Evolutionary conservation across 30 jellyfish, hydroid and myxozoan species (phyloP), one percentile per base, ranked within the genome.

Genomic region (Aurelia coerulea): DNA sequence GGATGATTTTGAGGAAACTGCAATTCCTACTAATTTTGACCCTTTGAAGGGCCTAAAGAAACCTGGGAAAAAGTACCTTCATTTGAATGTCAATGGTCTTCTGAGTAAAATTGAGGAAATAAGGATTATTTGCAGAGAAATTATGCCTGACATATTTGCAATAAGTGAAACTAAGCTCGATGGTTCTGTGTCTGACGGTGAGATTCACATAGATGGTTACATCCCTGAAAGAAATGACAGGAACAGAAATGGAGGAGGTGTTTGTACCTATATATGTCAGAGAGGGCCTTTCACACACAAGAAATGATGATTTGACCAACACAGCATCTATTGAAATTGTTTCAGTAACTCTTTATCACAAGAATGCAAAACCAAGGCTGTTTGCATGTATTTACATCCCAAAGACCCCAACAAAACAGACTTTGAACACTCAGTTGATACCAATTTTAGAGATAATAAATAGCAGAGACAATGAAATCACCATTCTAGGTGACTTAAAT

Each of bases 201-300:
- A 74, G 73, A 51, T 74, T 74, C 85, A 74, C 85, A 74, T 74
- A n/a, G 85, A 74, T 74, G 85, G 85, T 74, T 74, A 74, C 85
- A 74, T 53, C 73, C 85, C 85, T 74, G 75, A 74, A 74, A 74
- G 65, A 74, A 74, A 74, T 74, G 73, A 51, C 54, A 74, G 85
- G 31, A 54, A 74, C 72, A 74, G 85, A 46, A 74, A 74, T 74
- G 85, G 73, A 74, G 85, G 73, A 74, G 85, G 85, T 74, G 74
- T 74, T 54, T 74, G 85, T 37, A 23, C 29, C 29, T 23, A 72
- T 74, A 17, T 74, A 46, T 74, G 74, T 74, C 75, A 74, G 19
- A 74, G 73, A 62, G 87, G 77, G 77, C 87, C 87, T 62, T 62
- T 77, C 77, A 77, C 87, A 77, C 35, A 77, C 76, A 77, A 77